These are phyloP conservation scores for Elanoides forficatus DNA, from an alignment of 2,113 vertebrate genomes.

Conservation along the genomic window DNA sequence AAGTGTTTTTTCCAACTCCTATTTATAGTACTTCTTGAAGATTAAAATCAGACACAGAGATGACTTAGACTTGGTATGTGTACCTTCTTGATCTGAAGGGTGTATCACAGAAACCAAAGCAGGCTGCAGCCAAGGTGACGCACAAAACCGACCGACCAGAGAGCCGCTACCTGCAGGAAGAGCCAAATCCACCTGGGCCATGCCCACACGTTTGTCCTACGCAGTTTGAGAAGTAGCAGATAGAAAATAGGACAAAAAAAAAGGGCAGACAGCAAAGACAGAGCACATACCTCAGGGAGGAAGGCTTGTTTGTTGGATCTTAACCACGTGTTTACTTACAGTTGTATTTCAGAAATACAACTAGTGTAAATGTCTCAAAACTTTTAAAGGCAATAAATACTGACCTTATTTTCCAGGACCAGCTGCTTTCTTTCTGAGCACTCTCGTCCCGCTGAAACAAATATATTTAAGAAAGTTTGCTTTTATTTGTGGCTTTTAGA, in stretches of 20 bases:
- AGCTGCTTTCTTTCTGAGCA: background rate
- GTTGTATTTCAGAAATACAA: background rate
- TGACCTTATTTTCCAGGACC: background rate
- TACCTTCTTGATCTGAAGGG: background rate
- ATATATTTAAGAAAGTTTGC: background rate
- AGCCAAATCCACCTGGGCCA: background rate
- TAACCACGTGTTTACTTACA: background rate
- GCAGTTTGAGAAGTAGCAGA: background rate
- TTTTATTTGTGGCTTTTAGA: background rate
- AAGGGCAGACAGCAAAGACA: background rate
- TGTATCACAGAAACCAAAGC: background rate
- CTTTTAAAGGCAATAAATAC: background rate
- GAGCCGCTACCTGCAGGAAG: background rate
- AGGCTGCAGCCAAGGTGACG: background rate
- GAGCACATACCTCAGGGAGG: background rate
- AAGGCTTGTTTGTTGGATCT: background rate
- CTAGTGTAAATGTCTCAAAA: background rate
- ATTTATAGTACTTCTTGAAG: background rate
- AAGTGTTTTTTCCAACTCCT: background rate
- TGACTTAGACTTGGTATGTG: background rate
- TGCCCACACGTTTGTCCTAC: accelerated
- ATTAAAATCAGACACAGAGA: background rate
- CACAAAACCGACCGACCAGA: background rate
- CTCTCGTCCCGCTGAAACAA: background rate
- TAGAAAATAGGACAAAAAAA: background rate